Evolutionary conservation across 2,113 vertebrate species (phyloP).

Genomic region (Oreotragus oreotragus): DNA sequence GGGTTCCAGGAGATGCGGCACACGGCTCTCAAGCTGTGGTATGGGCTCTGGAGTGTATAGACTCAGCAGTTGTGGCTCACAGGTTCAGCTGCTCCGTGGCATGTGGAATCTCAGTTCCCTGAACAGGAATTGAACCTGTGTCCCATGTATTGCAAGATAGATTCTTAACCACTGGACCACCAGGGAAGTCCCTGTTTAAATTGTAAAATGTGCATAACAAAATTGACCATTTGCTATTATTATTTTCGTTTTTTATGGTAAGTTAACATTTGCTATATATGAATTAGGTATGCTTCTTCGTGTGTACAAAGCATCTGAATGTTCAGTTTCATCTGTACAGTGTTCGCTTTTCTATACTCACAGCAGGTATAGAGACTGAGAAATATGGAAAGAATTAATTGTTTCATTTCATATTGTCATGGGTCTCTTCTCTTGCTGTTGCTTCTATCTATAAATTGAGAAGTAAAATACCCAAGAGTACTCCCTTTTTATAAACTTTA

Average conservation of each 20-base stretch:
- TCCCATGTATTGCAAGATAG: neutral
- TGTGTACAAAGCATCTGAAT: neutral
- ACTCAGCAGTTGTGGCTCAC: neutral
- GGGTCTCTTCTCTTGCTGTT: neutral
- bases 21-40: neutral
- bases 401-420: neutral
- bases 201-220: neutral
- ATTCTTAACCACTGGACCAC: neutral
- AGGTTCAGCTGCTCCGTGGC: neutral
- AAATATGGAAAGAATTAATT: neutral
- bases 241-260: neutral
- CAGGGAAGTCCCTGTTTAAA: neutral
- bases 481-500: neutral
- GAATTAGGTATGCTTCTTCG: neutral
- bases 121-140: neutral
- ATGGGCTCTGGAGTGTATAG: neutral
- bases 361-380: neutral
- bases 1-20: neutral
- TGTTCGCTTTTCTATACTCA: neutral
- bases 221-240: neutral
- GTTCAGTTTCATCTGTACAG: neutral
- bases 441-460: neutral
- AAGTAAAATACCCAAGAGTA: neutral
- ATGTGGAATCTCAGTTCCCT: neutral
- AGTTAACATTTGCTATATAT: neutral